Conservation (phyloP, 2,888 invertebrate genomes). For the Drosophila phalerata region DNA sequence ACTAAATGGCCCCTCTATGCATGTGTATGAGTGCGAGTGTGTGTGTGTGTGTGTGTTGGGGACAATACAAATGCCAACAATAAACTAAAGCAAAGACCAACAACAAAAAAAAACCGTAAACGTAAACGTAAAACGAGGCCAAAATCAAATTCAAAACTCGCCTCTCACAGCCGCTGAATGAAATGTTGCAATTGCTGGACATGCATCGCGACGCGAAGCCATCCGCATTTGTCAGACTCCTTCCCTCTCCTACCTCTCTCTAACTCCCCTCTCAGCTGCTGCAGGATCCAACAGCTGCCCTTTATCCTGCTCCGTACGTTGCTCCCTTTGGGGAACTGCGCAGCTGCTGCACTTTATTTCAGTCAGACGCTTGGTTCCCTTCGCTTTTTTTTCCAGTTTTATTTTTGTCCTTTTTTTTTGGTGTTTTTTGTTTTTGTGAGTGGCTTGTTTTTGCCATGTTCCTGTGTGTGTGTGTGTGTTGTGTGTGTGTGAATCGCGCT, state of each 20-base stretch:
- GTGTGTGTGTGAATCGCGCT: slow-evolving; percentile 53
- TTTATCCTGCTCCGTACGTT: slow-evolving; percentile 14
- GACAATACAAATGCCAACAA: slow-evolving; percentile 46
- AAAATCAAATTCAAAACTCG: slow-evolving; percentile 72
- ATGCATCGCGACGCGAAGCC: slow-evolving; percentile 35
- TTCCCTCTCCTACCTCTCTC: background rate
- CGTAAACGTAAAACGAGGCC: slow-evolving; percentile 11
- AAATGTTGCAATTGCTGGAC: slow-evolving; percentile 70
- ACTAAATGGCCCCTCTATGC: slow-evolving; percentile 22
- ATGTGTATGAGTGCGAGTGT: background rate
- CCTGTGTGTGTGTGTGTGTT: slow-evolving; percentile 20
- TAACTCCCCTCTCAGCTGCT: background rate
- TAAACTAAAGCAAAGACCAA: slow-evolving; percentile 28
- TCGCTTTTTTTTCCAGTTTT: slow-evolving; percentile 8
- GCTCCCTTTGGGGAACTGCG: slow-evolving; percentile 54
- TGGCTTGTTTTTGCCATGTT: slow-evolving; percentile 67
- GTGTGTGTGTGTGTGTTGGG: slow-evolving; percentile 11
- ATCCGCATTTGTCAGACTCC: slow-evolving; percentile 51
- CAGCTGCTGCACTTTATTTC: slow-evolving; percentile 81
- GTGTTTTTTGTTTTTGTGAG: slow-evolving; percentile 36
- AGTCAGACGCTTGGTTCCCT: slow-evolving; percentile 60
- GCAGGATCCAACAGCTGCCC: slow-evolving; percentile 33
- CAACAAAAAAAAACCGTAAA: slow-evolving; percentile 25
- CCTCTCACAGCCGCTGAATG: slow-evolving; percentile 64
- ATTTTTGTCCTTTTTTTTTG: background rate